Evolutionary conservation across 2,888 invertebrate species (phyloP), one percentile per base, ranked within the genome.

Genomic region (Julus scandinavius): DNA sequence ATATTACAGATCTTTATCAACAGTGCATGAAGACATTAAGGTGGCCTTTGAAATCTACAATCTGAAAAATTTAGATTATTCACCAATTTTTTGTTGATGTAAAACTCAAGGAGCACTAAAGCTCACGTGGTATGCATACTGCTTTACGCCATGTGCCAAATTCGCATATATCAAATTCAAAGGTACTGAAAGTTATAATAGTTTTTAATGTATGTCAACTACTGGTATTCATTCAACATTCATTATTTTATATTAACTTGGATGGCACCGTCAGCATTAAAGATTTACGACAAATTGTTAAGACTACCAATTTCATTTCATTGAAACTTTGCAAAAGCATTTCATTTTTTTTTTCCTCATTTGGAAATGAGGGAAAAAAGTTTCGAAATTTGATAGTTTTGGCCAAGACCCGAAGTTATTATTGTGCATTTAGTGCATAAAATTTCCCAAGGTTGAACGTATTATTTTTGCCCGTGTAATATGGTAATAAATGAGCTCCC

Each of bases 371-470:
- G 72, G 20, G 29, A 9, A 29, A 72, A 72, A 72, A 20, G 72
- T 72, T 72, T 72, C 29, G 72, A 72, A 72, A 72, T 72, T 72
- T 72, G 7, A 72, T 72, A 72, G 72, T 45, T 72, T 72, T 86
- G 86, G 54, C 86, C 50, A 54, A 86, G 86, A 86, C 86, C n/a
- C 50, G 86, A 17, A 72, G 86, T 86, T 54, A 86, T 86, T 86
- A 86, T 86, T 86, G 86, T 50, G 86, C 54, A 86, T 86, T 54
- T 86, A 86, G 86, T 54, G 86, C 86, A 54, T 86, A 54, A 15
- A 54, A 86, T 54, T 54, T 20, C n/a, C 86, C 86, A 86, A 86
- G 86, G 86, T 86, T 86, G 86, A 20, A n/a, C 20, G 20, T 72
- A 72, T 72, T 11, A 72, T 72, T 72, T 72, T 72, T 20, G 72